Conservation (phyloP, 2,113 vertebrate species). For the Lamprotornis superbus region DNA sequence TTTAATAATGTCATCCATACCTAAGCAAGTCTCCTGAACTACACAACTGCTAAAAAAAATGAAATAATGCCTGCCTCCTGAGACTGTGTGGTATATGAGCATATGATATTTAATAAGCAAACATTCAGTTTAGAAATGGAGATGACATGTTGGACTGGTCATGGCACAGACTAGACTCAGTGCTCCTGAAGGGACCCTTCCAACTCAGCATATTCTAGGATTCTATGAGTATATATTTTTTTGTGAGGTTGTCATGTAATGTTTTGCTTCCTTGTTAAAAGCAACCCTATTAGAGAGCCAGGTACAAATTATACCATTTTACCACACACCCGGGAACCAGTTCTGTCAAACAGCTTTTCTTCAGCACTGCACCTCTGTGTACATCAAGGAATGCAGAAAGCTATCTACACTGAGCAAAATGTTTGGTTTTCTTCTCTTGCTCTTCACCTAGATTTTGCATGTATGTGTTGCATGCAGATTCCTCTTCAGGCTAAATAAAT, state of each 20-base stretch:
- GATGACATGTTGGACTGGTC: not conserved
- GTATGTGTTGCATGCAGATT: rapidly evolving
- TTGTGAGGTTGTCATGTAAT: not conserved
- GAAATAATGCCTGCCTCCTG: not conserved
- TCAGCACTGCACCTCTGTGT: not conserved
- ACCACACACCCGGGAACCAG: not conserved
- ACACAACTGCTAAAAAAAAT: not conserved
- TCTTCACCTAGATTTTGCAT: not conserved
- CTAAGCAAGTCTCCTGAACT: not conserved
- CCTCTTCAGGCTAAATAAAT: not conserved
- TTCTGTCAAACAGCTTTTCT: not conserved
- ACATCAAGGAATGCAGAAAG: not conserved
- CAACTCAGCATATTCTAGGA: not conserved
- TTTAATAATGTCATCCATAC: not conserved
- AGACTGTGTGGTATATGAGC: not conserved
- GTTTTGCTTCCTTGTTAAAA: not conserved
- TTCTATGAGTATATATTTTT: not conserved
- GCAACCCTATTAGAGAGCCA: not conserved
- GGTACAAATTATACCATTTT: not conserved
- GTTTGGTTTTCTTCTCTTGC: not conserved
- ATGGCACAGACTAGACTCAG: not conserved
- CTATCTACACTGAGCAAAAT: not conserved
- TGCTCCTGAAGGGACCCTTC: not conserved
- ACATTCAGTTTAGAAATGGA: not conserved
- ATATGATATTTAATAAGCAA: not conserved